Base-by-base conservation (phyloP, 2,113 vertebrate species). In the Hoplias malabaricus region DNA sequence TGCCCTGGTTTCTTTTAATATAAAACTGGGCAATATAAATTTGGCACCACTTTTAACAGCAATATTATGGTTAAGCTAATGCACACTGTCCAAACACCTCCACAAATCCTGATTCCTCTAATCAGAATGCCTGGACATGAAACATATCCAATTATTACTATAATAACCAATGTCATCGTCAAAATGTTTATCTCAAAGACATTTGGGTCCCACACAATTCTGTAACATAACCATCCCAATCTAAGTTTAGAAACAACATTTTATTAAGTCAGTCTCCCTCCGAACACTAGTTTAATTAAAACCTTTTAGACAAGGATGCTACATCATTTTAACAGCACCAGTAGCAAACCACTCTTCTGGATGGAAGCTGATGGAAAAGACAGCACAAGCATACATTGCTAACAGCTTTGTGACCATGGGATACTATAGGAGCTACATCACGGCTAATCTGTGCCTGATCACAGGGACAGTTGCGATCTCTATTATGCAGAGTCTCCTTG, bases 211-310 rank as follows among this genome's bases (percentile, higher is more conserved):
- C 21, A 53, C 9, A 53, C 1, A 56, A 56, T 23, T 3, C 23
- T 9, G 6, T 3, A n/a, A 2, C 19, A 53, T n/a, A 78, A 78
- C 88, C 92, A 89, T 85, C 48, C 48, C 80, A 59, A 79, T 89
- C 69, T 88, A 81, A 86, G 92, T 94, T 94, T 91, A 89, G 94
- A 95, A 93, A 94, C 90, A 91, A 21, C 6, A 81, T 92, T 96
- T 97, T 96, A 96, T 96, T 96, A 91, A 90, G 93, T 94, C 92
- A 87, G 93, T 94, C 92, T 92, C 94, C 95, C 92, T 95, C 93
- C 95, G 90, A 53, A 93, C 87, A 94, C 91, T 92, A 93, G 92
- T 95, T 92, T 94, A 96, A 96, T 95, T 94, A 95, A 96, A 92
- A 94, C 92, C 92, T 88, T 91, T 93, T 93, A 91, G 94, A 93